phyloP scores from a whole-genome alignment of 2,113 vertebrate genomes.

The Noturus placidus region DNA sequence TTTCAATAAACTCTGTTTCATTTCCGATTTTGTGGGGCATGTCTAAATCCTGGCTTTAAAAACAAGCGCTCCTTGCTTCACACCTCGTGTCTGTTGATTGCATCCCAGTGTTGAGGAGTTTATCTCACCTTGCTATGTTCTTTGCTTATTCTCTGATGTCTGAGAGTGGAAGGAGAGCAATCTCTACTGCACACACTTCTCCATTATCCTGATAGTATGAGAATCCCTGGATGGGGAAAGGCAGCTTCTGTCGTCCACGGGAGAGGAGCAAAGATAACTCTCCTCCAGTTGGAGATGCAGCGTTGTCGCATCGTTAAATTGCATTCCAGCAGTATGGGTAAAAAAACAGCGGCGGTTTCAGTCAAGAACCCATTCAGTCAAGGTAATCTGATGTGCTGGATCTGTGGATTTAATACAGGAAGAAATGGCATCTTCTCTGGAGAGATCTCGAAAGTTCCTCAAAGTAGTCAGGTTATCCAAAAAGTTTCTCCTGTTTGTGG shows the following conservation, averaged over 20 bases:
- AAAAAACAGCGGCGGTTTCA: conserved; percentile 54
- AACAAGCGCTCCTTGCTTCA: background rate
- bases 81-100: conserved; percentile 35
- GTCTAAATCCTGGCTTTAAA: conserved; percentile 19
- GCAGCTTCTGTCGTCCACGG: background rate
- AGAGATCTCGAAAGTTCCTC: background rate
- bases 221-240: conserved; percentile 14
- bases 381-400: conserved; percentile 64
- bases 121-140: conserved; percentile 39
- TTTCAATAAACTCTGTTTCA: background rate
- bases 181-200: conserved; percentile 37
- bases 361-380: conserved; percentile 18
- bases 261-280: conserved; percentile 35
- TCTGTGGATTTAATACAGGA: conserved; percentile 49
- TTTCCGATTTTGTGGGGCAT: background rate
- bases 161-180: conserved; percentile 33
- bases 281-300: conserved; percentile 49
- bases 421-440: conserved; percentile 14
- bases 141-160: conserved; percentile 29
- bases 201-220: conserved; percentile 45
- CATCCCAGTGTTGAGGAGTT: conserved; percentile 35
- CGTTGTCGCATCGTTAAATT: conserved; percentile 58
- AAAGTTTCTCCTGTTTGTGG: conserved; percentile 8
- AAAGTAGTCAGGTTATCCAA: background rate
- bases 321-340: conserved; percentile 50